Evolutionary conservation across 2,113 vertebrate genomes (phyloP), one percentile per base, ranked within the genome.

Genomic region (Sceloporus tristichus): DNA sequence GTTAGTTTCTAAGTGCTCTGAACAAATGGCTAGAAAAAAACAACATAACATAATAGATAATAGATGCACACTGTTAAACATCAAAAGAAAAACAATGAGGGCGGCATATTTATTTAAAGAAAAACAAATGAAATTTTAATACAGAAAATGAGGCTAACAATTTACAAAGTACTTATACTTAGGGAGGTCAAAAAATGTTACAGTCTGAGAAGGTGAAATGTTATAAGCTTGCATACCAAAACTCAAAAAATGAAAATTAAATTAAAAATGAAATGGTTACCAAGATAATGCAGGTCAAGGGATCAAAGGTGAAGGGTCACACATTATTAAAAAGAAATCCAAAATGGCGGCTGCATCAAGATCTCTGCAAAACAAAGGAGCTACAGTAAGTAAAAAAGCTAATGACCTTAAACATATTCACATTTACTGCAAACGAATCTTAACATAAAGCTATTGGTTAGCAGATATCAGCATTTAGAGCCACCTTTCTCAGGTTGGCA

Each of bases 221-320:
- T 97, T 97, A 97, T 96, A 97, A 88, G 95, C 95, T 97, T 96
- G 95, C 95, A 97, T 93, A 97, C 94, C 95, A 97, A 97, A 85
- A 98, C 96, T 96, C 38, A 97, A 97, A 97, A 96, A 97, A 97
- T 97, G 96, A 96, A 87, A 98, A 96, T 96, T 97, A 98, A 98
- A 98, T 98, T 97, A 97, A 97, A 98, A 98, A 98, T 99, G 98
- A 99, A 98, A 99, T 99, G 98, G 98, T 99, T 99, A 99, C 98
- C 98, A 99, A 99, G 98, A 97, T 97, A 98, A 98, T 99, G 98
- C 98, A 98, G 98, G 98, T 99, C 98, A 99, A 97, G 98, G 97
- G 96, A 95, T 99, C 98, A 99, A 98, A 98, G 98, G 98, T 99
- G 98, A 99, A 98, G 98, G 97, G 97, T 98, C 98, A 98, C 97